Evolutionary conservation across 2,888 invertebrate genomes (phyloP).

Genomic region (Machimus atricapillus): DNA sequence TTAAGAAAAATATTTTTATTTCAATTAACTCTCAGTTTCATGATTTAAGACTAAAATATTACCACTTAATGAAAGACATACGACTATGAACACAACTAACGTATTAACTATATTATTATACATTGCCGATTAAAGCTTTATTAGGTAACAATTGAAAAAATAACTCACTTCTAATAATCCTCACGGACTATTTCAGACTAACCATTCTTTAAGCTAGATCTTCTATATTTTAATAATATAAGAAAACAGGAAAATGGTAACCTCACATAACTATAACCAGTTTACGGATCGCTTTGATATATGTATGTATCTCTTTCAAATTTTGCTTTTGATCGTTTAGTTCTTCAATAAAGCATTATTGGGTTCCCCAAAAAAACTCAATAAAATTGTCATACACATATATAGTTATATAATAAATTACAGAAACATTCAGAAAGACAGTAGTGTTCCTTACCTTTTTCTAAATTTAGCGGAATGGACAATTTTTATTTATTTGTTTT

Average conservation of each 20-base stretch:
- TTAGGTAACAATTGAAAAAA: not conserved
- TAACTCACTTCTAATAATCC: not conserved
- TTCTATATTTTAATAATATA: not conserved
- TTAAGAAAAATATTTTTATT: not conserved
- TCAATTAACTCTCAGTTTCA: no score
- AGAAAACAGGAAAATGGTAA: not conserved
- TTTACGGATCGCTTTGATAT: not conserved
- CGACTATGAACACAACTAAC: not conserved
- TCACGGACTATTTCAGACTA: not conserved
- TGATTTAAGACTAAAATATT: not conserved
- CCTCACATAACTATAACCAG: not conserved
- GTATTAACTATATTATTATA: not conserved
- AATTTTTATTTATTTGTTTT: no score
- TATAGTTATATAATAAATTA: no score
- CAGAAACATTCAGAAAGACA: no score
- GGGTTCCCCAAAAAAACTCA: no score
- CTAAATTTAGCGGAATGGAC: no score
- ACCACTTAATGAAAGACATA: not conserved
- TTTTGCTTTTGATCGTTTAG: not conserved
- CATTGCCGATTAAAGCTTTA: not conserved
- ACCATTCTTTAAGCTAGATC: not conserved
- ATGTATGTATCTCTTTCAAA: not conserved
- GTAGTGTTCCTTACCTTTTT: no score
- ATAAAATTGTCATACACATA: not conserved
- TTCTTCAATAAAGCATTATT: no score